Evolutionary conservation across 2,113 vertebrate genomes (phyloP), one percentile per base, ranked within the genome.

Genomic region (Octodon degus): DNA sequence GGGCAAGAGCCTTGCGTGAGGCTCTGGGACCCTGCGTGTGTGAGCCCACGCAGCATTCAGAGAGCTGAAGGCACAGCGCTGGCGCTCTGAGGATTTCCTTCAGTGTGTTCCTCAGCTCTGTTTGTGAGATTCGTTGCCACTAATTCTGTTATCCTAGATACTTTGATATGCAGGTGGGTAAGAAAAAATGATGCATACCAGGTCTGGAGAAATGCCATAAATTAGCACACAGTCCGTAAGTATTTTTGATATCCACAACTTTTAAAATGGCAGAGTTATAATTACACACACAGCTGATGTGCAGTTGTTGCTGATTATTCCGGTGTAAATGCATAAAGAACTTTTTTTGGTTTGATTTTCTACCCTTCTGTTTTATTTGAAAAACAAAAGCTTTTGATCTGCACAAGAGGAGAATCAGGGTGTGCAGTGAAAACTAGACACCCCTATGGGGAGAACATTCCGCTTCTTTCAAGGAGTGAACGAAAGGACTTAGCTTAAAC

Each of bases 91-190:
- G 65, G 65, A 88, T 91, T 89, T 89, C 63, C 93, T 95, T 97
- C 93, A 96, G 43, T n/a, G 1, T 97, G 95, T 98, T 94, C 93
- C 93, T 97, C 82, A 91, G 95, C 89, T 95, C 92, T 97, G 97
- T 97, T 98, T 98, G 95, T 30, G 25, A 97, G 94, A 97, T 98
- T 98, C 98, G 95, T 94, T 98, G 95, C 97, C 97, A 98, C 98
- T 97, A 97, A 98, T 98, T 98, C 95, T 98, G 97, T 98, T 98
- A 98, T 97, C 97, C 97, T 98, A 98, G 97, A 96, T 98, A 98
- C 98, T 98, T 97, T 97, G 97, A 97, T 97, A 97, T 96, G 90
- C 97, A 83, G 97, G 89, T 98, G 96, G 97, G 96, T 98, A 97
- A 98, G 97, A 98, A 98, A 98, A 97, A 98, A 97, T 97, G 98